phyloP scores from a whole-genome alignment of 2,797 vertebrate species.

The Cercopithecus hamlyni region DNA sequence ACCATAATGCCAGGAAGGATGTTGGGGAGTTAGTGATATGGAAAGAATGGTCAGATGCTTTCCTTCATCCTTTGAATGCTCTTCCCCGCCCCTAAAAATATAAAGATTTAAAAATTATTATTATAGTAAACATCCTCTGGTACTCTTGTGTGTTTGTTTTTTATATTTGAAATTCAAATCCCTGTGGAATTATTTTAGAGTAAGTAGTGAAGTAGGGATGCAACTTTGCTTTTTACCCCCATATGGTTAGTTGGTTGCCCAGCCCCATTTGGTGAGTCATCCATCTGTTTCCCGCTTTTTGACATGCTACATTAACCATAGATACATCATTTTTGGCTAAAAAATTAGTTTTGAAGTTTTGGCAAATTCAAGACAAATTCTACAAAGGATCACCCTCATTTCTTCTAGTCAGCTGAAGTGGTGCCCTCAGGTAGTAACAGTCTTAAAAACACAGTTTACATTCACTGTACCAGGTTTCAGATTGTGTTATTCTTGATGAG shows the following conservation, averaged over 20 bases:
- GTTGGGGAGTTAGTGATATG: background rate
- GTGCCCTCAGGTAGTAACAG: background rate
- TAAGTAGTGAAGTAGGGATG: background rate
- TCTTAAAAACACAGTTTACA: background rate
- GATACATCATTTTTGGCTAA: background rate
- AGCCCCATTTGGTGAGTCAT: background rate
- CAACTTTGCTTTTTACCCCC: background rate
- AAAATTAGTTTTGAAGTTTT: background rate
- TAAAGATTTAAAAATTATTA: background rate
- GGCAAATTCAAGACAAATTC: background rate
- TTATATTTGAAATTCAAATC: background rate
- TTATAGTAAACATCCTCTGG: background rate
- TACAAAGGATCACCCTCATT: background rate
- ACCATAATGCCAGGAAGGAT: background rate
- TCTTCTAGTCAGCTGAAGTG: background rate
- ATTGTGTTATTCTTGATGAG: background rate
- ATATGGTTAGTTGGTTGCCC: background rate
- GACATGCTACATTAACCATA: background rate
- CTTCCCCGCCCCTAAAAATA: background rate
- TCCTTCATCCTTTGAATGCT: background rate
- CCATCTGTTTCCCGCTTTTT: background rate
- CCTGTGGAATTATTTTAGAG: background rate
- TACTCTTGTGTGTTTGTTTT: background rate
- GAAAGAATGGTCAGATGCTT: background rate
- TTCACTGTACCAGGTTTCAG: background rate